Percentiles rank a stretch among this genome's conserved stretches.
Evolutionary conservation across 2,113 vertebrate species (phyloP).

Genomic region (Eurypyga helias): DNA sequence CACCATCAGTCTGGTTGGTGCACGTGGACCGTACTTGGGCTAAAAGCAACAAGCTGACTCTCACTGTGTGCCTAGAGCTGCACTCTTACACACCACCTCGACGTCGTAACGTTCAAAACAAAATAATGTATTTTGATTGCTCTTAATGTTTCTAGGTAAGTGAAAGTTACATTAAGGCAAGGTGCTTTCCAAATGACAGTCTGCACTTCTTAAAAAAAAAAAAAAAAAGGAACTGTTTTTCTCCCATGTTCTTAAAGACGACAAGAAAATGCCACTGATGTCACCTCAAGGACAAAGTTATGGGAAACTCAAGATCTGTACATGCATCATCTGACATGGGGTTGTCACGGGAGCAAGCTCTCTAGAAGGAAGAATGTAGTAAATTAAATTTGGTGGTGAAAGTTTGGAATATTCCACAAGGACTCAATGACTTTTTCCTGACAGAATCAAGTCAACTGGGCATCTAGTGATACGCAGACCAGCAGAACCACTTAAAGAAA

Average conservation of each 20-base stretch:
- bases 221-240: background rate
- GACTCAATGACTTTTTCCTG: background rate
- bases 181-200: slow-evolving; percentile 39
- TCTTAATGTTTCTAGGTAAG: background rate
- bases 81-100: background rate
- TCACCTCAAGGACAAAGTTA: background rate
- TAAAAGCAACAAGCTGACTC: background rate
- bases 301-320: background rate
- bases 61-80: background rate
- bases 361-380: background rate
- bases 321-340: background rate
- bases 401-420: slow-evolving; percentile 6
- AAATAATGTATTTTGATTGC: background rate
- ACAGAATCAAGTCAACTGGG: background rate
- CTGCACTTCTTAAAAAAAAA: background rate
- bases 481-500: background rate
- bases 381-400: background rate
- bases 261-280: slow-evolving; percentile 21
- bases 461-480: background rate
- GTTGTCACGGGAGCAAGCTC: background rate
- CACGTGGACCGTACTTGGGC: background rate
- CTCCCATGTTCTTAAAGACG: background rate
- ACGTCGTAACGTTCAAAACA: background rate
- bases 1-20: background rate
- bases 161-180: background rate